phyloP scores from a whole-genome alignment of 1,140 invertebrate species.

The Heliothis virescens region DNA sequence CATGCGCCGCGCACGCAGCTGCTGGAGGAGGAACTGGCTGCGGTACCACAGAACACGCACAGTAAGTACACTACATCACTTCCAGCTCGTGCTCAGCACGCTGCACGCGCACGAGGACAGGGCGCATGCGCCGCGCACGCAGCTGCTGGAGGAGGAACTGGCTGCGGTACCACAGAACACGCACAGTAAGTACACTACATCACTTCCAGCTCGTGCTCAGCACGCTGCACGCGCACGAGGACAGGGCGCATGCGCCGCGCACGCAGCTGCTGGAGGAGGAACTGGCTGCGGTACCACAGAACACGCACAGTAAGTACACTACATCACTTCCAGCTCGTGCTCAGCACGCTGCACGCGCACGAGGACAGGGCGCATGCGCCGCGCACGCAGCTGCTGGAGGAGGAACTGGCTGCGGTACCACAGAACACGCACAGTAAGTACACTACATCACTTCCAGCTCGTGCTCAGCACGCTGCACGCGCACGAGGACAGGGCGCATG shows the following conservation, averaged over 20 bases:
- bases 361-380: conserved; percentile 57
- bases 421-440: conserved; percentile 46
- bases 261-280: conserved; percentile 59
- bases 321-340: conserved; percentile 71
- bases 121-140: conserved; percentile 48
- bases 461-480: conserved; percentile 62
- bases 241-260: conserved; percentile 51
- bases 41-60: not conserved
- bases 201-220: conserved; percentile 70
- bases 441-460: conserved; percentile 72
- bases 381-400: conserved; percentile 56
- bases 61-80: no score
- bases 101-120: conserved; percentile 61
- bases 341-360: conserved; percentile 58
- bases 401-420: conserved; percentile 44
- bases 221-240: conserved; percentile 60
- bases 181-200: no score
- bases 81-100: conserved; percentile 64
- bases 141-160: conserved; percentile 60
- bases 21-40: conserved; percentile 55
- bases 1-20: conserved; percentile 56
- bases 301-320: conserved; percentile 50
- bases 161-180: not conserved
- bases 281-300: conserved; percentile 7
- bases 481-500: conserved; percentile 57